A percentile compares a stretch with the other conserved stretches of the same genome.
phyloP scores from a whole-genome alignment of 2,888 invertebrate species.

The Dysmachus trigonus region DNA sequence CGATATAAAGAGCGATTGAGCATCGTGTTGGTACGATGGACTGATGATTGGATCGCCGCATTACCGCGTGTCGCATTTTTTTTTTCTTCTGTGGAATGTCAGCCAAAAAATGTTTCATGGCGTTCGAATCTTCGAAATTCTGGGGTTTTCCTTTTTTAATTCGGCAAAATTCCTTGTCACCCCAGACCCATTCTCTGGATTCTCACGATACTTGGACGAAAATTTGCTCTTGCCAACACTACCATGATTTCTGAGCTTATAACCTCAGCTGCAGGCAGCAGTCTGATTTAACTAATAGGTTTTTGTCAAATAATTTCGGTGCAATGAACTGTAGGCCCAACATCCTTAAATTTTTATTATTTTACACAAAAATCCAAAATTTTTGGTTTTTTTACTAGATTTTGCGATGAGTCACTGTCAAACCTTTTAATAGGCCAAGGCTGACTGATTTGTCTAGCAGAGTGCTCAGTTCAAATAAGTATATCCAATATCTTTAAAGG shows the following conservation, averaged over 20 bases:
- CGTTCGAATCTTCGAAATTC: not conserved
- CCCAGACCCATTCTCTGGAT: not conserved
- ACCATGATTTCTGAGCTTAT: not conserved
- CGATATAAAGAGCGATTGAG: not conserved
- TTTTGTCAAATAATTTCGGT: not conserved
- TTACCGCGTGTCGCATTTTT: conserved; percentile 46
- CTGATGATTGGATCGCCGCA: conserved; percentile 27
- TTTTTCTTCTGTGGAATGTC: too few species aligned
- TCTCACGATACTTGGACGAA: not conserved
- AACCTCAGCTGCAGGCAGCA: not conserved
- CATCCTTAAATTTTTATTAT: not conserved
- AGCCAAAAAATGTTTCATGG: not conserved
- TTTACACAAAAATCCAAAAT: not conserved
- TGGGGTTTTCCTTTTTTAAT: not conserved
- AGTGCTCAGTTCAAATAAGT: not conserved
- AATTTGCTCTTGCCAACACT: not conserved
- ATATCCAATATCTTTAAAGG: not conserved
- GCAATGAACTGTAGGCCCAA: too few species aligned
- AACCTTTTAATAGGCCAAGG: not conserved
- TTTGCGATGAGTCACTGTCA: conserved; percentile 5
- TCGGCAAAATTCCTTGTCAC: not conserved
- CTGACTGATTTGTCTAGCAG: not conserved
- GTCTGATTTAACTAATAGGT: not conserved
- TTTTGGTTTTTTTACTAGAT: not conserved
- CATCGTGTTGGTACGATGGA: conserved; percentile 36